These are phyloP conservation scores for Neogobius melanostomus DNA, from an alignment of 2,113 vertebrate genomes.

Conservation along the genomic window DNA sequence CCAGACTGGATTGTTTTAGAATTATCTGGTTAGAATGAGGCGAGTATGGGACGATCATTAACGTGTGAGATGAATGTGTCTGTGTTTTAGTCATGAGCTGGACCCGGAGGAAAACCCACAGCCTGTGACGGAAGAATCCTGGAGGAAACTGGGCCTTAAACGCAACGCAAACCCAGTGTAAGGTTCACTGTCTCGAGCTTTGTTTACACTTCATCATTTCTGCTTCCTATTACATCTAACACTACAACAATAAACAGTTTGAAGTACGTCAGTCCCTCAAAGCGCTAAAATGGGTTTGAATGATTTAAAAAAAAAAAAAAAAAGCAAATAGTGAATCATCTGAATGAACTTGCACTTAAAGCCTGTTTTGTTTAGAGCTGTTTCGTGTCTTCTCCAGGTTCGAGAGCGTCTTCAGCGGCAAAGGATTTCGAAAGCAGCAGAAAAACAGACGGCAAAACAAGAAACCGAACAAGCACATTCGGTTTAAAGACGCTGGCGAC, in stretches of 20 bases:
- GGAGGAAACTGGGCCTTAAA: constrained; percentile 84
- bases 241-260: no score
- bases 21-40: no score
- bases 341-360: no score
- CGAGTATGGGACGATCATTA: no score
- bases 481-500: constrained; percentile 78
- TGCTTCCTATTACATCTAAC: not conserved
- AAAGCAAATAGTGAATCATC: no score
- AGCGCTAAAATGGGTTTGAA: no score
- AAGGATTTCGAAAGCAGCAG: constrained; percentile 43
- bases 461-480: constrained; percentile 80
- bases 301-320: no score
- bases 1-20: no score
- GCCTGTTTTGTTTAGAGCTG: not conserved
- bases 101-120: constrained; percentile 84
- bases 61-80: no score
- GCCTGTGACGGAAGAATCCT: constrained; percentile 77
- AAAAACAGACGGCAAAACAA: constrained; percentile 44
- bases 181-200: constrained; percentile 15
- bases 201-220: not conserved
- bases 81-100: constrained; percentile 87
- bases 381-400: constrained; percentile 73
- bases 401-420: constrained; percentile 81
- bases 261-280: no score
- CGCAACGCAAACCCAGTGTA: constrained; percentile 83